These are phyloP conservation scores for Ernsta delagoae DNA, from an alignment of 2,888 invertebrate genomes.

Conservation along the genomic window DNA sequence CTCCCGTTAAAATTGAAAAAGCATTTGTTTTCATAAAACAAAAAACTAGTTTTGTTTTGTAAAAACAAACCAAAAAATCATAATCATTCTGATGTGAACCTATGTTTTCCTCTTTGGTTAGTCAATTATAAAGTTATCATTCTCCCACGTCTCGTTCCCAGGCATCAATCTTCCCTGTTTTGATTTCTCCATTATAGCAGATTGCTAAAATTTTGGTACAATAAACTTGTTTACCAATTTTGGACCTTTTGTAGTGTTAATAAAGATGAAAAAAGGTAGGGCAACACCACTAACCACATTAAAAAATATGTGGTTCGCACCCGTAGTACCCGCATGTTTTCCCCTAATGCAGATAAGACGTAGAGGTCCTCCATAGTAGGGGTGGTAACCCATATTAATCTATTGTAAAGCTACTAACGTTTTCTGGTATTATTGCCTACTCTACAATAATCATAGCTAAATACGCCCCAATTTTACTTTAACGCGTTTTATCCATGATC, in stretches of 20 bases:
- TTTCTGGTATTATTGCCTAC: not conserved
- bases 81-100: not conserved
- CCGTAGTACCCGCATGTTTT: slow-evolving; percentile 72
- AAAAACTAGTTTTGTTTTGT: not conserved
- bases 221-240: slow-evolving; percentile 33
- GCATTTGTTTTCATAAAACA: too few relatives aligned
- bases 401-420: slow-evolving; percentile 50
- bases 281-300: slow-evolving; percentile 39
- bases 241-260: slow-evolving; percentile 30
- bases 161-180: slow-evolving; percentile 75
- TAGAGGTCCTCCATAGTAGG: slow-evolving; percentile 52
- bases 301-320: slow-evolving; percentile 52
- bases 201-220: slow-evolving; percentile 58
- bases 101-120: slow-evolving; percentile 7
- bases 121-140: slow-evolving; percentile 51
- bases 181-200: slow-evolving; percentile 72
- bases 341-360: slow-evolving; percentile 62
- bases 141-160: slow-evolving; percentile 72
- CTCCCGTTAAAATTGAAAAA: too few relatives aligned
- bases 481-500: too few relatives aligned
- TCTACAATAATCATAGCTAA: too few relatives aligned
- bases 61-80: slow-evolving; percentile 5
- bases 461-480: too few relatives aligned
- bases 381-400: slow-evolving; percentile 52
- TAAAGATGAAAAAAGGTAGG: slow-evolving; percentile 33